Evolutionary conservation across 2,888 invertebrate species (phyloP).

Genomic region (Eristalis tenax): DNA sequence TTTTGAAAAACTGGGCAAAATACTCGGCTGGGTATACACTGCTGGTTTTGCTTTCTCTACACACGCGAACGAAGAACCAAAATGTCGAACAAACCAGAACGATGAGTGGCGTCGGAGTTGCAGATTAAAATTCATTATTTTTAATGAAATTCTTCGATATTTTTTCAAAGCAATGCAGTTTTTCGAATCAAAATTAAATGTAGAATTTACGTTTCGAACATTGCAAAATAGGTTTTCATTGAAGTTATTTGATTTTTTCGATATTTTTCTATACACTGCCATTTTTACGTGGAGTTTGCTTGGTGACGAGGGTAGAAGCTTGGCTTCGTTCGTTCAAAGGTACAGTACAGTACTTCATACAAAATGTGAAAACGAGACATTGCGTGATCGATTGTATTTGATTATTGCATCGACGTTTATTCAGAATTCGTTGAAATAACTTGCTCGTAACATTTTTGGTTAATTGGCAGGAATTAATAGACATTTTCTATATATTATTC

Average conservation of each 20-base stretch:
- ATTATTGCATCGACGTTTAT: too few relatives aligned
- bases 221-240: slow-evolving; percentile 38
- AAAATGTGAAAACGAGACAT: slow-evolving; percentile 8
- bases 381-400: too few relatives aligned
- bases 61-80: slow-evolving; percentile 59
- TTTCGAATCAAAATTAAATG: slow-evolving; percentile 44
- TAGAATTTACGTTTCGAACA: slow-evolving; percentile 34
- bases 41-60: slow-evolving; percentile 50
- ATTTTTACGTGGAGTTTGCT: slow-evolving; percentile 37
- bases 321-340: slow-evolving; percentile 54
- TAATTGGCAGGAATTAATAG: neutral
- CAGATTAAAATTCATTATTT: slow-evolving; percentile 39
- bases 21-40: slow-evolving; percentile 30
- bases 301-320: slow-evolving; percentile 56
- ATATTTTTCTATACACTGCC: slow-evolving; percentile 33
- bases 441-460: neutral
- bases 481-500: neutral
- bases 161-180: neutral
- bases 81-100: slow-evolving; percentile 69
- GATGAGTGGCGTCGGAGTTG: slow-evolving; percentile 30
- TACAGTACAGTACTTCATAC: slow-evolving; percentile 60
- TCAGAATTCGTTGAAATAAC: neutral
- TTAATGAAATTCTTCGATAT: slow-evolving; percentile 17
- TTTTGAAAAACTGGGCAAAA: slow-evolving; percentile 50
- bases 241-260: slow-evolving; percentile 56